A percentile compares a stretch with the other conserved stretches of the same genome.
phyloP scores from a whole-genome alignment of 1,140 invertebrate genomes.

The Ganaspis sp. region DNA sequence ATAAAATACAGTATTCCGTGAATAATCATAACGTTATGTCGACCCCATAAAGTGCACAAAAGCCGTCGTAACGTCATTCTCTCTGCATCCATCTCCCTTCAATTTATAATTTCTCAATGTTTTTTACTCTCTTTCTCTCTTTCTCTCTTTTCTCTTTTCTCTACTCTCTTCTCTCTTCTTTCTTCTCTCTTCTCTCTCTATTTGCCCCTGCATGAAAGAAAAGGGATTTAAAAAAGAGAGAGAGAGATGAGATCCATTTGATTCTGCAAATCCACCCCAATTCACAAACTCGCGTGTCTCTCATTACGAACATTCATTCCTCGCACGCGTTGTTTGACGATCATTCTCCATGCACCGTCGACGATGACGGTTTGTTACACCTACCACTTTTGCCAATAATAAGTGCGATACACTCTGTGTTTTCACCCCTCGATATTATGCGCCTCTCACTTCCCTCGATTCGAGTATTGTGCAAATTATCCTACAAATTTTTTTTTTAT shows the following conservation, averaged over 20 bases:
- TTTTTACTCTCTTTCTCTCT: background rate
- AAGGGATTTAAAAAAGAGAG: slow-evolving; percentile 1
- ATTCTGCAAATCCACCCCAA: slow-evolving; percentile 35
- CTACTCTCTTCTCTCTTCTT: slow-evolving; percentile 47
- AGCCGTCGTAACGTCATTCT: slow-evolving; percentile 54
- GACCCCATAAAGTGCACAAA: slow-evolving; percentile 73
- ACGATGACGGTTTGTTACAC: slow-evolving; percentile 41
- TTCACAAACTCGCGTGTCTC: slow-evolving; percentile 53
- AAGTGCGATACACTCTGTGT: slow-evolving; percentile 22
- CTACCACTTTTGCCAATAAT: slow-evolving; percentile 45
- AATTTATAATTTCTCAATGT: background rate
- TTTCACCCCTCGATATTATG: background rate
- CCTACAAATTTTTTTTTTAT: background rate
- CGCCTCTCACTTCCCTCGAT: background rate
- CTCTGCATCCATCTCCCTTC: background rate
- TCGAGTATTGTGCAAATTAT: slow-evolving; percentile 11
- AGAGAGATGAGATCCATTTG: background rate
- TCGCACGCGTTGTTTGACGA: slow-evolving; percentile 57
- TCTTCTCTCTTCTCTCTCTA: slow-evolving; percentile 42
- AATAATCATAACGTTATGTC: slow-evolving; percentile 74
- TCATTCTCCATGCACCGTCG: slow-evolving; percentile 56
- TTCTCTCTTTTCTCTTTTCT: background rate
- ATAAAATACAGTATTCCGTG: slow-evolving; percentile 75
- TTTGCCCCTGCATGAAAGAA: slow-evolving; percentile 29
- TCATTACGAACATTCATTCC: slow-evolving; percentile 63